Evolutionary conservation across 2,888 invertebrate genomes (phyloP), one percentile per base, ranked within the genome.

Genomic region (Drosophila subquinaria): DNA sequence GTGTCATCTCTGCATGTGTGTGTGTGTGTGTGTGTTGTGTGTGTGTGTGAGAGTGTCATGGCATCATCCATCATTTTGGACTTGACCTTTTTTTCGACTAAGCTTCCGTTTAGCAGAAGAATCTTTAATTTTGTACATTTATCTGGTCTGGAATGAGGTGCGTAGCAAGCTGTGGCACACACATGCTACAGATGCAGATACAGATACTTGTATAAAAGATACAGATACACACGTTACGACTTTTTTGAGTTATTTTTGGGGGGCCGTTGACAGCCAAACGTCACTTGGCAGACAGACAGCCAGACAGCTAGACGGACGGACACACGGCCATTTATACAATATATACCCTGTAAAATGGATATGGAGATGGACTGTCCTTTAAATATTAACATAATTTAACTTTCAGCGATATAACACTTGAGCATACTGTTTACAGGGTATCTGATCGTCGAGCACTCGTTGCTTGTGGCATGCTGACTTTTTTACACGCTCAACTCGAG

Each of bases 1-100:
- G 59, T 81, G 69, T 60, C 57, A 60, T 53, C 69, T 79, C 79
- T 66, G 38, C 50, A 23, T 64, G 42, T 27, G 72, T 76, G 70
- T 77, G 76, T 42, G 71, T 74, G 72, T 76, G 42, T 20, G 76
- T 35, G 60, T 33, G 76, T 15, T 69, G n/a, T 20, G 42, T 20
- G 76, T 35, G 60, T 33, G 76, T 15, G 70, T 15, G 66, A 55
- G 56, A 68, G 76, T 79, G 89, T 81, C 89, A 85, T 83, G 87
- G 84, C 84, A 92, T 93, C 92, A 93, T 93, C 92, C 92, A 93
- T 93, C 93, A 93, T 91, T 92, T 89, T 89, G 89, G 92, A 92
- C 91, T 92, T 93, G 93, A 93, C 92, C 92, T 93, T 93, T 93
- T 76, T 76, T 92, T 74, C 57, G 69, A 63, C 74, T 75, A 83